Percentiles rank a stretch among this genome's conserved stretches.
Evolutionary conservation across 2,797 vertebrate genomes (phyloP).

Genomic region (Gila robusta): DNA sequence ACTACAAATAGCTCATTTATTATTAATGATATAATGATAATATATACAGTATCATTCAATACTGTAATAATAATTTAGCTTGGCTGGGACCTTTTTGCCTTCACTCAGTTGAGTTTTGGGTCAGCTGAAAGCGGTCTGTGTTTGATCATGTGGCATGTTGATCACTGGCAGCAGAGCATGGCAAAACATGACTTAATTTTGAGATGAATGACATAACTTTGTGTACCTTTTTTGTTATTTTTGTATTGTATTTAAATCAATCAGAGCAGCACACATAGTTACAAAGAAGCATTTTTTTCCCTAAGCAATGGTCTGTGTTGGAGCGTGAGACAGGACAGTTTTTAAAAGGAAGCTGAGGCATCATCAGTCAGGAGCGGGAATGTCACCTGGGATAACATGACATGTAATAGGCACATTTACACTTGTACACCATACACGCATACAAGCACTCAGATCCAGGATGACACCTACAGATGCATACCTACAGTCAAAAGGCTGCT

Average conservation of each 20-base stretch:
- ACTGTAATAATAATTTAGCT: neutral
- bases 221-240: neutral
- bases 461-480: neutral
- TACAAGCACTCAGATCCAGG: neutral
- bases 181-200: neutral
- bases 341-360: neutral
- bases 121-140: neutral
- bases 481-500: neutral
- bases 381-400: conserved; percentile 1
- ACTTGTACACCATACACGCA: neutral
- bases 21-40: too few relatives aligned
- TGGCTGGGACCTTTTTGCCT: neutral
- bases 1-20: too few relatives aligned
- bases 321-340: neutral
- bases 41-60: neutral
- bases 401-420: neutral
- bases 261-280: neutral
- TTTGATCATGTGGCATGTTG: neutral
- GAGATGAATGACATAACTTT: neutral
- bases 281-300: neutral
- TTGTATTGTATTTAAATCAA: neutral
- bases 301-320: neutral
- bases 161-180: too few relatives aligned
- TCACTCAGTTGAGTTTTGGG: neutral
- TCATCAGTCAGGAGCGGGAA: neutral